Evolutionary conservation across 2,797 vertebrate species (phyloP).

Genomic region (Xyrichtys novacula): DNA sequence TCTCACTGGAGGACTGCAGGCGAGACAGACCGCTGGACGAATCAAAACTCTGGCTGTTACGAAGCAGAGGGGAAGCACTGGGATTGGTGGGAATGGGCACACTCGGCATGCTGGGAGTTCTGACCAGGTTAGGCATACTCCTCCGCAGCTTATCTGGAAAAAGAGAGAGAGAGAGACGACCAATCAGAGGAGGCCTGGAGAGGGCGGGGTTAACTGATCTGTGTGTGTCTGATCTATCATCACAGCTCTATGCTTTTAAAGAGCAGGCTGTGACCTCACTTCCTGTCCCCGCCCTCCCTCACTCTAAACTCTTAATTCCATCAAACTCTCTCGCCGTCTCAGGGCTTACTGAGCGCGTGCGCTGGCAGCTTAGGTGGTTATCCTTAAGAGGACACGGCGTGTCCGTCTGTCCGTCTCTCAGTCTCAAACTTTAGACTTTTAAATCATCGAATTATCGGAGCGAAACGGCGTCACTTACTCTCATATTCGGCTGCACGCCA

Average conservation of each 20-base stretch:
- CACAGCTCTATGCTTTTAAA: background rate
- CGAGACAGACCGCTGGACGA: constrained; percentile 88
- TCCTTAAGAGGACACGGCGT: constrained; percentile 35
- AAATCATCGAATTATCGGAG: too few relatives aligned
- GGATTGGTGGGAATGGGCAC: constrained; percentile 82
- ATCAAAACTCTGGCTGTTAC: constrained; percentile 95
- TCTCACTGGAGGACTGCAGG: constrained; percentile 91
- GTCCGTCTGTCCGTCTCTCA: constrained; percentile 13
- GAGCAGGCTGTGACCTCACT: constrained; percentile 11
- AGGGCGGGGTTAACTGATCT: too few relatives aligned
- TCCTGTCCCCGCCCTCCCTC: constrained; percentile 11
- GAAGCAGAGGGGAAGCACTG: constrained; percentile 85
- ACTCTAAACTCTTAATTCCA: constrained; percentile 57
- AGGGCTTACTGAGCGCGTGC: constrained; percentile 43
- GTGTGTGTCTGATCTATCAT: background rate
- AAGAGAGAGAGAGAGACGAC: constrained; percentile 18
- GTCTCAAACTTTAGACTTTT: too few relatives aligned
- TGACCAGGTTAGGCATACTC: constrained; percentile 84
- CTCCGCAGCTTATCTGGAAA: constrained; percentile 92
- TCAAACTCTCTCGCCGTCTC: constrained; percentile 46
- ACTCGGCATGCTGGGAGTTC: constrained; percentile 89
- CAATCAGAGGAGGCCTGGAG: background rate
- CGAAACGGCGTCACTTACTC: constrained; percentile 72
- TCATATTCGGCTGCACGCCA: constrained; percentile 71
- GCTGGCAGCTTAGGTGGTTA: constrained; percentile 68